Conservation (phyloP, 37 sponge, comb jelly and placozoan genomes). For the Tethya wilhelma region DNA sequence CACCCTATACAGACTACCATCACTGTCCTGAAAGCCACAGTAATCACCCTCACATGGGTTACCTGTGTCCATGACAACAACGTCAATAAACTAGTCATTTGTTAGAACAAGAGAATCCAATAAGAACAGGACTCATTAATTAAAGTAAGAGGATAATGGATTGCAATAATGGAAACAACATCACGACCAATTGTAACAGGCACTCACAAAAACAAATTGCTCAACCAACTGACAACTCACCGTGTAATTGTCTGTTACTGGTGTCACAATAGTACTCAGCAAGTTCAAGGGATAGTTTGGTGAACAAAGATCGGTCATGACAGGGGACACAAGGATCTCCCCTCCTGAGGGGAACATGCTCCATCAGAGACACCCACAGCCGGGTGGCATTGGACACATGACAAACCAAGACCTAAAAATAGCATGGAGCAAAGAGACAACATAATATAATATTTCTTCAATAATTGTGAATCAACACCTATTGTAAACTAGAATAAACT, state of each 20-base stretch:
- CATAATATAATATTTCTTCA: neutral
- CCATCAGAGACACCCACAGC: constrained; percentile 70
- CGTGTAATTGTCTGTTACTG: constrained; percentile 24
- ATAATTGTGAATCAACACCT: too few relatives aligned
- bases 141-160: too few relatives aligned
- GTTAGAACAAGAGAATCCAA: too few relatives aligned
- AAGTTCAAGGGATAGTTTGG: constrained; percentile 33
- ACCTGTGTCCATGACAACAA: neutral
- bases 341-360: constrained; percentile 49
- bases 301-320: constrained; percentile 13
- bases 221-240: neutral
- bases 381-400: constrained; percentile 57
- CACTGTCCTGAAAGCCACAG: constrained; percentile 26
- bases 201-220: neutral
- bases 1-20: constrained; percentile 54
- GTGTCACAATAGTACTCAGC: constrained; percentile 27
- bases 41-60: constrained; percentile 50
- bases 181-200: too few relatives aligned
- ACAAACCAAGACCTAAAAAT: constrained; percentile 19
- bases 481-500: too few relatives aligned
- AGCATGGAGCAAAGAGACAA: neutral
- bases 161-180: too few relatives aligned
- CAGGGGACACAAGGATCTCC: constrained; percentile 16
- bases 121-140: too few relatives aligned
- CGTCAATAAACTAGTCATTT: too few relatives aligned